Evolutionary conservation across 2,113 vertebrate species (phyloP).

Genomic region (Oncorhynchus kisutch): DNA sequence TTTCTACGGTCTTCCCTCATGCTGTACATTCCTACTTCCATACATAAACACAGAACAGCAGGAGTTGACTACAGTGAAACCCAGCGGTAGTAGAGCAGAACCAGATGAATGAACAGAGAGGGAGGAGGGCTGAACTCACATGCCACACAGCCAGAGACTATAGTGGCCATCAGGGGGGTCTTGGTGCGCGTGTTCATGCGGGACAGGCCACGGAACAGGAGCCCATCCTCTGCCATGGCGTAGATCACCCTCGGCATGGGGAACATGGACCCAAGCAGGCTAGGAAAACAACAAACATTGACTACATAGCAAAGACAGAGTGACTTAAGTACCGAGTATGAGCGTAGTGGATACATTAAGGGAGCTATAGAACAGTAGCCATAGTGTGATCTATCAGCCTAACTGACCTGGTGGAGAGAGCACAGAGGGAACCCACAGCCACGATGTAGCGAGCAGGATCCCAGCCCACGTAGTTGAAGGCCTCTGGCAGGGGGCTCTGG

Average conservation of each 20-base stretch:
- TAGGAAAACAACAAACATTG: conserved; percentile 39
- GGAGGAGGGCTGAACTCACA: conserved; percentile 63
- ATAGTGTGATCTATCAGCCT: too few relatives aligned
- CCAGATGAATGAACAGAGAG: background rate
- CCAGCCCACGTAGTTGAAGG: conserved; percentile 86
- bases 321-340: too few relatives aligned
- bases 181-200: conserved; percentile 79
- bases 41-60: background rate
- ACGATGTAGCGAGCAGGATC: conserved; percentile 86
- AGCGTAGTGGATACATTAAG: too few relatives aligned
- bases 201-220: conserved; percentile 85
- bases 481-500: conserved; percentile 88
- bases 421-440: conserved; percentile 90
- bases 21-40: background rate
- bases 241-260: conserved; percentile 97
- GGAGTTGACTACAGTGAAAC: background rate
- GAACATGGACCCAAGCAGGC: conserved; percentile 95
- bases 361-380: too few relatives aligned
- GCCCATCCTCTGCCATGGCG: conserved; percentile 92
- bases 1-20: too few relatives aligned
- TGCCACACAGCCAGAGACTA: conserved; percentile 83
- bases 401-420: conserved; percentile 91
- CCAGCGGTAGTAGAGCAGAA: too few relatives aligned
- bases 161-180: conserved; percentile 86
- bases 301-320: background rate